phyloP scores from a whole-genome alignment of 1,140 invertebrate species.

The Zaprionus capensis region DNA sequence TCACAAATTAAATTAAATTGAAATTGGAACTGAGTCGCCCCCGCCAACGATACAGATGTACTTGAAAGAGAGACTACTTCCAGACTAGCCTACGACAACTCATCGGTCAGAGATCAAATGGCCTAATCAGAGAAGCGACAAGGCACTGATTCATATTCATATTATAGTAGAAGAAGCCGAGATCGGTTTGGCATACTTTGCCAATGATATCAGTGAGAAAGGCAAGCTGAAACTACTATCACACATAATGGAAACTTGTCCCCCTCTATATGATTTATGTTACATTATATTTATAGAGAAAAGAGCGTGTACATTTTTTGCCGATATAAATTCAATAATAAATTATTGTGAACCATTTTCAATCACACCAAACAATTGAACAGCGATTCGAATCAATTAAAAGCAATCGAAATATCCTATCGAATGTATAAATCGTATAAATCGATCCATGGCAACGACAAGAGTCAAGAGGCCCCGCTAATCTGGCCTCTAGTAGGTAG shows the following conservation, averaged over 20 bases:
- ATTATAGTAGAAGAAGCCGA: conserved; percentile 5
- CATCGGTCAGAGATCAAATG: conserved; percentile 65
- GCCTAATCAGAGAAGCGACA: conserved; percentile 51
- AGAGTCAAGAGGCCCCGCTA: conserved; percentile 35
- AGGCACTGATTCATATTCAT: conserved; percentile 70
- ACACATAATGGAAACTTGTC: conserved; percentile 28
- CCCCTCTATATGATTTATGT: background rate
- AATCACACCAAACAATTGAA: conserved; percentile 82
- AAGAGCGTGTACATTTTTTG: background rate
- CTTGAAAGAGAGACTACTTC: conserved; percentile 16
- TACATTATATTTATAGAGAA: conserved; percentile 39
- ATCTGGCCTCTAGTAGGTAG: conserved; percentile 34
- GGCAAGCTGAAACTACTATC: background rate
- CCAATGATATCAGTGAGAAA: conserved; percentile 61
- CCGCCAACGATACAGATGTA: conserved; percentile 10
- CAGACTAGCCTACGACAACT: conserved; percentile 54
- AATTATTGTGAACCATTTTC: conserved; percentile 74
- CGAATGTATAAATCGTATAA: conserved; percentile 70
- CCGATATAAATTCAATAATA: conserved; percentile 77
- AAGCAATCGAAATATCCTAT: conserved; percentile 78
- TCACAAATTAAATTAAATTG: conserved; percentile 77
- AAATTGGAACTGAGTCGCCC: conserved; percentile 40
- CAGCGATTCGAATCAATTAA: conserved; percentile 78
- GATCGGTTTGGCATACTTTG: conserved; percentile 46
- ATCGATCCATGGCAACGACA: conserved; percentile 18